These are phyloP conservation scores for Antitype chi DNA, from an alignment of 2,888 invertebrate species.

Conservation along the genomic window DNA sequence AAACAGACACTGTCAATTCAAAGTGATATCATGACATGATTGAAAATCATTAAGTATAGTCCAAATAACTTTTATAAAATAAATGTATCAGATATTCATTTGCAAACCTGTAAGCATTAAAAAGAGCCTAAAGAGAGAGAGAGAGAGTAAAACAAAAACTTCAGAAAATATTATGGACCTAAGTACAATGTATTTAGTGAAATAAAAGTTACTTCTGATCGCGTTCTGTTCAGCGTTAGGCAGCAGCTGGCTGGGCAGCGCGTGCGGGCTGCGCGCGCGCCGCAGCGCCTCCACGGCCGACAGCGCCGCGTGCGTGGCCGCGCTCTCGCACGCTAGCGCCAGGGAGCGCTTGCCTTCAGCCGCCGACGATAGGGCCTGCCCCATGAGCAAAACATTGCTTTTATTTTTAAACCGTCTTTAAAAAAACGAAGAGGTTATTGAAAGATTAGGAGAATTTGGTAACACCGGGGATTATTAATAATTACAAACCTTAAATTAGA, in stretches of 20 bases:
- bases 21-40: neutral
- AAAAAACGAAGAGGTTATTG: neutral
- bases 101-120: neutral
- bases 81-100: neutral
- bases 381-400: neutral
- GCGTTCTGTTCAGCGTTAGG: slow-evolving; percentile 70
- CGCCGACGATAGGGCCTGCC: slow-evolving; percentile 76
- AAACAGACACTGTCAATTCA: neutral
- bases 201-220: slow-evolving; percentile 72
- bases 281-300: slow-evolving; percentile 78
- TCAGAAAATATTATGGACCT: neutral
- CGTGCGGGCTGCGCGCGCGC: slow-evolving; percentile 71
- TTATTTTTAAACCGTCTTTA: neutral
- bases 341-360: slow-evolving; percentile 78
- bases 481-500: neutral
- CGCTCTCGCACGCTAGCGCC: slow-evolving; percentile 73
- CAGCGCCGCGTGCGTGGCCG: slow-evolving; percentile 66
- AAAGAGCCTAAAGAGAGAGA: neutral
- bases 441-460: neutral
- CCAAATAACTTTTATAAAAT: neutral
- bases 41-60: neutral
- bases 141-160: neutral
- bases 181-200: neutral
- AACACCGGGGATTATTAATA: neutral
- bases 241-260: slow-evolving; percentile 72